Percentiles rank a stretch among this genome's conserved stretches.
phyloP scores from a whole-genome alignment of 64 coral and sea anemone genomes.

The Orbicella faveolata region DNA sequence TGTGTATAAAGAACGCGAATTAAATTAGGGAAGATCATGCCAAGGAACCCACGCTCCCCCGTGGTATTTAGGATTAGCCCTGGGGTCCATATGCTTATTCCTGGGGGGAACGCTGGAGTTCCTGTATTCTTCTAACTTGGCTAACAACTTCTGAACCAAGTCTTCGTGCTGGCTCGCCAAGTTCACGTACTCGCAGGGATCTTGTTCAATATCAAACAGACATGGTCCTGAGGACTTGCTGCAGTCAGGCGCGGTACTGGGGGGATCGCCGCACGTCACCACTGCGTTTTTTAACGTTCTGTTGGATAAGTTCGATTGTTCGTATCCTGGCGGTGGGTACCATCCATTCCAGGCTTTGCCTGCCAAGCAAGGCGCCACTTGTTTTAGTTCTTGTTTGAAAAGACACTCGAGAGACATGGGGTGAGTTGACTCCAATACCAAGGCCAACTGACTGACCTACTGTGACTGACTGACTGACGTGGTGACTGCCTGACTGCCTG shows the following conservation, averaged over 20 bases:
- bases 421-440: neutral
- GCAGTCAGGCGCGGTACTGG: neutral
- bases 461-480: no score
- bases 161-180: neutral
- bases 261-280: neutral
- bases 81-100: neutral
- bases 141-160: neutral
- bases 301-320: neutral
- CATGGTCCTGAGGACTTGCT: neutral
- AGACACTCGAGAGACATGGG: neutral
- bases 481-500: neutral
- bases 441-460: no score
- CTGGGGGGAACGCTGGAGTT: neutral
- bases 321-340: slow-evolving; percentile 6
- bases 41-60: slow-evolving; percentile 7
- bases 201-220: slow-evolving; percentile 18
- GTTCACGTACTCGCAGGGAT: slow-evolving; percentile 23
- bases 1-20: neutral
- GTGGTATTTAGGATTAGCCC: slow-evolving; percentile 1
- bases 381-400: neutral
- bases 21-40: neutral
- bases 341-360: slow-evolving; percentile 19
- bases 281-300: slow-evolving; percentile 12
- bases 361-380: neutral
- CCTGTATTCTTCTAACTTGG: neutral